These are phyloP conservation scores for Grammomys dolichurus DNA, from an alignment of 2,113 vertebrate species.

Conservation along the genomic window DNA sequence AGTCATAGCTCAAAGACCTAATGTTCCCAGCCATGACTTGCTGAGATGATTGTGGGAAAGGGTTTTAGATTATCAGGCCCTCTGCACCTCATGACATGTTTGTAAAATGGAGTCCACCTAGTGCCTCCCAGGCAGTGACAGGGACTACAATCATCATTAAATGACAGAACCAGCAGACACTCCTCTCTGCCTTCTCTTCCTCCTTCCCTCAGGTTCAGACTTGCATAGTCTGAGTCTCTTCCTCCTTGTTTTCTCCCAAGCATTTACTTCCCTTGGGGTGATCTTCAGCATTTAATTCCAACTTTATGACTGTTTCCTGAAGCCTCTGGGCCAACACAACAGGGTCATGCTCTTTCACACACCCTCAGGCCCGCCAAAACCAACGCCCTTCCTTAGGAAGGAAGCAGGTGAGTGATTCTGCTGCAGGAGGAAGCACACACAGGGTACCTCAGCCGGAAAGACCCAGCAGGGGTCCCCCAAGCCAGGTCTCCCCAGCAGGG, in stretches of 20 bases:
- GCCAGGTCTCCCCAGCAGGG: background rate
- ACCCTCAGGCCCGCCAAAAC: background rate
- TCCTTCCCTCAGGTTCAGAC: background rate
- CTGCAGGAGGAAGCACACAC: background rate
- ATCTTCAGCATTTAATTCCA: background rate
- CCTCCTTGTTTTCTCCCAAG: background rate
- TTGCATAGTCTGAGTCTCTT: background rate
- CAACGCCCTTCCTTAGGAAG: background rate
- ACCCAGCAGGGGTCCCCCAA: background rate
- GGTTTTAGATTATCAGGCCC: background rate
- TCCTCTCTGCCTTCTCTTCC: background rate
- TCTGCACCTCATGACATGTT: no score
- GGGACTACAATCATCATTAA: background rate
- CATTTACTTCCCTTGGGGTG: background rate
- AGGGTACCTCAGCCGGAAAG: background rate
- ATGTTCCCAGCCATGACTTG: background rate
- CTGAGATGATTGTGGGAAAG: no score
- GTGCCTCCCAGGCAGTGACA: background rate
- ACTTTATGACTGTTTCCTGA: background rate
- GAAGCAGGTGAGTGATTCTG: background rate
- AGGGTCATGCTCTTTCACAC: background rate
- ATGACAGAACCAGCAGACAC: no score
- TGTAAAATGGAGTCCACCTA: accelerated
- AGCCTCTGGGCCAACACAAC: background rate
- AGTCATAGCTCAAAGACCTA: background rate